Conservation (phyloP, 2,888 invertebrate genomes). For the Chrysomela aeneicollis region DNA sequence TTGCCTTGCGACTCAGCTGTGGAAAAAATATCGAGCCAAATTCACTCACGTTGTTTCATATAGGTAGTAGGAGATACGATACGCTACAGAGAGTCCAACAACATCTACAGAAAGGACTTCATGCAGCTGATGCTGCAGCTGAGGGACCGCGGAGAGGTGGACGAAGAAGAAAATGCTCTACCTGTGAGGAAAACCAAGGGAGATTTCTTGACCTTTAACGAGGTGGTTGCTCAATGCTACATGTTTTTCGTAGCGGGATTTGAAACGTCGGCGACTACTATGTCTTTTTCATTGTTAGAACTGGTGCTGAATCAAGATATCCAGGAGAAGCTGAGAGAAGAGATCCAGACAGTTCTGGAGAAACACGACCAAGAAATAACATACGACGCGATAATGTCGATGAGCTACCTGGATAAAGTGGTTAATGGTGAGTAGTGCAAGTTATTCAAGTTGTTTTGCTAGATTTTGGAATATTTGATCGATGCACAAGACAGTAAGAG, state of each 20-base stretch:
- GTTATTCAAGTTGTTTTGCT: too few relatives aligned
- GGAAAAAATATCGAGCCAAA: too few relatives aligned
- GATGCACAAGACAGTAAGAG: too few relatives aligned
- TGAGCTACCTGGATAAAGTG: slow-evolving; percentile 58
- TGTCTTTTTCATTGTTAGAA: slow-evolving; percentile 45
- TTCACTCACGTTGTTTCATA: neutral
- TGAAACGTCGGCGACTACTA: slow-evolving; percentile 44
- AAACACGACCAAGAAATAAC: slow-evolving; percentile 37
- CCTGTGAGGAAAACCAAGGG: slow-evolving; percentile 26
- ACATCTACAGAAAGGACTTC: slow-evolving; percentile 62
- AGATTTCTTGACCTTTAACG: slow-evolving; percentile 21
- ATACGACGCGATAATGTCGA: slow-evolving; percentile 41
- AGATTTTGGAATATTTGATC: too few relatives aligned
- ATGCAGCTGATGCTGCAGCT: slow-evolving; percentile 62
- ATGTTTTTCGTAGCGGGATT: slow-evolving; percentile 46
- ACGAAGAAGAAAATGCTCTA: slow-evolving; percentile 39
- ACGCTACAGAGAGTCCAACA: slow-evolving; percentile 45
- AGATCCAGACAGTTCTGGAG: slow-evolving; percentile 38
- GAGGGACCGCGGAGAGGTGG: slow-evolving; percentile 50
- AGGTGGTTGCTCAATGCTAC: slow-evolving; percentile 36
- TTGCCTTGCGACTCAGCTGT: too few relatives aligned
- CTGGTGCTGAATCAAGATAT: slow-evolving; percentile 40
- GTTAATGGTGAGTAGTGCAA: slow-evolving; percentile 50
- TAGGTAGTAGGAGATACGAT: slow-evolving; percentile 55
- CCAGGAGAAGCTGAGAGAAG: slow-evolving; percentile 40